Percentiles rank a stretch among this genome's conserved stretches.
Conservation (phyloP, 2,888 invertebrate species). For the Pelosia muscerda region DNA sequence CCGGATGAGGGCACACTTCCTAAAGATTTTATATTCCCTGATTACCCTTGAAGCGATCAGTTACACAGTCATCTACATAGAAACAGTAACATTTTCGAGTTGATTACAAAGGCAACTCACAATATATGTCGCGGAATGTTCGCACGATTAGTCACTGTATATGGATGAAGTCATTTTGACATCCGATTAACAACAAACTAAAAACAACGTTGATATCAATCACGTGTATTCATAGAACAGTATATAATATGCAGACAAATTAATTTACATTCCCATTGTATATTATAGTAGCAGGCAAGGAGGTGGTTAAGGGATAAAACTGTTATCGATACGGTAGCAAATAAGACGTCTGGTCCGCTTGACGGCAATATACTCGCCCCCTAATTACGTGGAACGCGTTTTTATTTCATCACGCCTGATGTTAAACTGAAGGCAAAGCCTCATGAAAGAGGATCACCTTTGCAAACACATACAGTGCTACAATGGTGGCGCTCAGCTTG, state of each 20-base stretch:
- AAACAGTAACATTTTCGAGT: slow-evolving; percentile 5
- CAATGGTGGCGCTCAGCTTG: too few relatives aligned
- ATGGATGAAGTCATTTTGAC: slow-evolving; percentile 12
- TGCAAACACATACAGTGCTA: too few relatives aligned
- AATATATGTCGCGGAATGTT: neutral
- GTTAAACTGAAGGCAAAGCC: too few relatives aligned
- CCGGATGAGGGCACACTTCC: too few relatives aligned
- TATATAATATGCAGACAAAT: neutral
- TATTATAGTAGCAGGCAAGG: too few relatives aligned
- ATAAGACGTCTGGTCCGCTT: too few relatives aligned
- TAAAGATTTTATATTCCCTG: neutral
- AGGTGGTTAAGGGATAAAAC: too few relatives aligned
- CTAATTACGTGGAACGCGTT: too few relatives aligned
- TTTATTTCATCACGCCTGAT: too few relatives aligned
- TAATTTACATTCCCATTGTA: neutral
- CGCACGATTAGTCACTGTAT: slow-evolving; percentile 8
- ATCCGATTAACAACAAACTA: neutral
- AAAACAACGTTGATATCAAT: neutral
- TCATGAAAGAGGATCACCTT: too few relatives aligned
- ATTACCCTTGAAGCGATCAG: neutral
- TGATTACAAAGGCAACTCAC: neutral
- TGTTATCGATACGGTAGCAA: too few relatives aligned
- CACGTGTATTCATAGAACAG: neutral
- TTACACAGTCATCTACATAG: neutral
- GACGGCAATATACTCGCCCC: too few relatives aligned